Base-by-base conservation (phyloP, 2,888 invertebrate species). In the Parascotia fuliginaria region DNA sequence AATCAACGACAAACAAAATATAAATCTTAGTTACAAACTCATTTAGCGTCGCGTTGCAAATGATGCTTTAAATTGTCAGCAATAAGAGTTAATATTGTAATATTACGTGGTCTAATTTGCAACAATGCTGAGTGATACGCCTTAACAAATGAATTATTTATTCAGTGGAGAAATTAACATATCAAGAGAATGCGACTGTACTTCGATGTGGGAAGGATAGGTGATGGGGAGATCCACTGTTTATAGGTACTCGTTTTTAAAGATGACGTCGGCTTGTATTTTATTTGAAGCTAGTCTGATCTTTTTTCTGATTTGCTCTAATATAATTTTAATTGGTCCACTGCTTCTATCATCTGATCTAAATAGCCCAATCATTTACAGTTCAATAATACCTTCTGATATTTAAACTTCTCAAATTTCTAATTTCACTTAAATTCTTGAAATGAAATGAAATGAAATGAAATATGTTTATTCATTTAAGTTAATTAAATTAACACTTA, bases 81-180 rank as follows among this genome's bases (percentile, higher is more conserved):
- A 9, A 55, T 75, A 81, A 64, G 65, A 64, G 43, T 47, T 55
- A 62, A 65, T 70, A 63, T 69, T 44, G 33, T 42, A 55, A 53
- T 42, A 45, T 24, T 42, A 16, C 34, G 59, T 61, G 38, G 60
- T 57, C 70, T 75, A 81, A 86, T 68, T 62, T 60, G 47, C 81
- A 81, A 83, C 79, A 82, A 80, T 78, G 76, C 69, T 67, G 80
- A 84, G 81, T 81, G 84, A 88, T 87, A 85, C 80, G 82, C 81
- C 81, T 85, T 85, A 85, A 83, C 83, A 85, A 85, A 86, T 85
- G 86, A 89, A 89, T 90, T 89, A 89, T 91, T 91, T 90, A 91
- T 89, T 87, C 88, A 85, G 83, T 70, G 79, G 78, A 81, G 75
- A 86, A 85, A 89, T 90, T 90, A 89, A 87, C 89, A 89, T 89